Base-by-base conservation (phyloP, 2,113 vertebrate genomes). In the Dolichallabes microphthalmus region DNA sequence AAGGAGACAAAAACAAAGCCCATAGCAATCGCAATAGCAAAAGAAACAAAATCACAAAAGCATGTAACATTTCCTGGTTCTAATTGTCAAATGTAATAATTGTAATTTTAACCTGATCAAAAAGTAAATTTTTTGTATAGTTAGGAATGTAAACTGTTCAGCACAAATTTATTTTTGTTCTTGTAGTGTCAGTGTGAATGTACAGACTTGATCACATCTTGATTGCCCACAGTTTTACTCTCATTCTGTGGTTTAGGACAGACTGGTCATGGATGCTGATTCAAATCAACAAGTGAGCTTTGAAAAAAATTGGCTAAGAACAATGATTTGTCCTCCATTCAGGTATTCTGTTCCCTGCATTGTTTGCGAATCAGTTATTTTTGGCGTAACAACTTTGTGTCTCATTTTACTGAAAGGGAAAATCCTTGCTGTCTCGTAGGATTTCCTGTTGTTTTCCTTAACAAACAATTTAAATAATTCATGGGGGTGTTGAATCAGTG, bases 391-490 rank as follows among this genome's bases (percentile, higher is more conserved):
- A 88, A 90, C 90, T 92, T 87, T 78, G 90, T 89, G 81, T 87
- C 83, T 91, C 89, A 90, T 92, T 91, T 86, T 84, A 93, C 90
- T 92, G 90, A 92, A 90, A 93, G 58, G 71, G 20, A 53, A 76
- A 84, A 94, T 92, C 91, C 91, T 92, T 91, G 90, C 92, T 90
- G 91, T 93, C 91, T 93, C 76, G 84, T 69, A 91, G 92, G 90
- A 94, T 93, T 95, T 95, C 94, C 94, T 88, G 82, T 92, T 93
- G 88, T 94, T 94, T 93, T 92, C 75, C 87, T 80, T 86, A 89
- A 90, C 90, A 60, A 91, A 91, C 76, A 80, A 73, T 77, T 60
- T 58, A 91, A 92, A 90, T 89, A 91, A 92, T 88, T 83, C 80
- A 74, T 66, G 74, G 80, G 63, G 84, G 83, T 78, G 73, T 77